A percentile compares a stretch with the other conserved stretches of the same genome.
These are phyloP conservation scores for Caenorhabditis remanei DNA, from an alignment of 1,140 invertebrate species.

Conservation along the genomic window DNA sequence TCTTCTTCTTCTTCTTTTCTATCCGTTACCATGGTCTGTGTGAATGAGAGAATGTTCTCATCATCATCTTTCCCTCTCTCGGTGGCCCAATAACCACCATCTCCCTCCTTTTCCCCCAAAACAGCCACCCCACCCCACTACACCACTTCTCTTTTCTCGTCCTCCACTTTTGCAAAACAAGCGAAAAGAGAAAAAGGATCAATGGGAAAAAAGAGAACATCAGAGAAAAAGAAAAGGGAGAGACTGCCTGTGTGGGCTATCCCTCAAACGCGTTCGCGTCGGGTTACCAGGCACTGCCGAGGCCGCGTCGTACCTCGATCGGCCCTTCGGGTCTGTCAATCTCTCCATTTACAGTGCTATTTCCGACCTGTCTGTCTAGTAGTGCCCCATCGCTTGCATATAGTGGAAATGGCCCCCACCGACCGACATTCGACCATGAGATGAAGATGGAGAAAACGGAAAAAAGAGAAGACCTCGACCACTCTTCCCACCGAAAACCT, in stretches of 20 bases:
- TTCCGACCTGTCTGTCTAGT: constrained; percentile 10
- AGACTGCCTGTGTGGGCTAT: constrained; percentile 50
- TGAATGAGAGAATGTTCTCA: constrained; percentile 13
- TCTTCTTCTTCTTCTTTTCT: background rate
- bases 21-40: constrained; percentile 44
- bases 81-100: constrained; percentile 51
- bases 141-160: constrained; percentile 40
- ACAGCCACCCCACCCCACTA: constrained; percentile 12
- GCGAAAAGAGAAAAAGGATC: constrained; percentile 12
- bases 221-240: constrained; percentile 11
- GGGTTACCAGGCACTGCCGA: constrained; percentile 51
- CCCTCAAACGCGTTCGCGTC: constrained; percentile 54
- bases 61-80: constrained; percentile 25
- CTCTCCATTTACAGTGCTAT: constrained; percentile 22
- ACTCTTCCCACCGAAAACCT: background rate
- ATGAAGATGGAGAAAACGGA: constrained; percentile 1
- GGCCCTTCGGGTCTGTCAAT: background rate
- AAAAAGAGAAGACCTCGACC: constrained; percentile 41
- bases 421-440: constrained; percentile 54
- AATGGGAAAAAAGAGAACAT: background rate
- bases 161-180: constrained; percentile 50
- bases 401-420: constrained; percentile 42
- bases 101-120: constrained; percentile 3
- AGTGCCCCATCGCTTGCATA: constrained; percentile 51
- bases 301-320: constrained; percentile 38